Evolutionary conservation across 2,888 invertebrate genomes (phyloP).

Genomic region (Drosophila multiciliata): DNA sequence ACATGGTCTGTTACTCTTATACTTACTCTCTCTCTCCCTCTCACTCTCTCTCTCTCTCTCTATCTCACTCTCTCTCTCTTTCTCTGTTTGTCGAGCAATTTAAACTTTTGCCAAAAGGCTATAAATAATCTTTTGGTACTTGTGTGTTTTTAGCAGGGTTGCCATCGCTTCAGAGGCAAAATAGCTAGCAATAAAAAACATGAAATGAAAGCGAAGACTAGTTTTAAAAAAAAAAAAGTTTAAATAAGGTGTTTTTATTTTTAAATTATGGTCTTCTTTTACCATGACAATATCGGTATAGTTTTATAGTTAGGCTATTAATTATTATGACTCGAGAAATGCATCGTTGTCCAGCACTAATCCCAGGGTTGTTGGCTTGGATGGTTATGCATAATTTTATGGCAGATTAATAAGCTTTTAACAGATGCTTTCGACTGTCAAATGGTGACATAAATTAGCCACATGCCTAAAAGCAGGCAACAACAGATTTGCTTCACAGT

Average conservation of each 20-base stretch:
- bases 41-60: not conserved
- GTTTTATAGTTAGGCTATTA: not conserved
- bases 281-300: not conserved
- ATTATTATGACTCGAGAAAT: not conserved
- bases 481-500: slow-evolving; percentile 18
- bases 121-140: slow-evolving; percentile 59
- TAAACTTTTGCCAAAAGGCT: slow-evolving; percentile 64
- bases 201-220: not conserved
- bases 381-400: slow-evolving; percentile 31
- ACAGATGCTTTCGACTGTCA: slow-evolving; percentile 37
- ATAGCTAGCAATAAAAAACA: not conserved
- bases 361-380: slow-evolving; percentile 10
- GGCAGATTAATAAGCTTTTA: slow-evolving; percentile 32
- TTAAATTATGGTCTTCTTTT: not conserved
- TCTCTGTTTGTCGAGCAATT: slow-evolving; percentile 38
- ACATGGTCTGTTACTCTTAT: not conserved
- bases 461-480: slow-evolving; percentile 69
- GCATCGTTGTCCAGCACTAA: slow-evolving; percentile 7
- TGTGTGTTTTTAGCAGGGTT: slow-evolving; percentile 39
- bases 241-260: not conserved
- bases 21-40: not conserved
- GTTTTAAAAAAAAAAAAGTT: not conserved
- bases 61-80: not conserved
- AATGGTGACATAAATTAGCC: slow-evolving; percentile 26
- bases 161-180: not conserved